phyloP scores from a whole-genome alignment of 2,797 vertebrate species.

The Onychomys arenicola region DNA sequence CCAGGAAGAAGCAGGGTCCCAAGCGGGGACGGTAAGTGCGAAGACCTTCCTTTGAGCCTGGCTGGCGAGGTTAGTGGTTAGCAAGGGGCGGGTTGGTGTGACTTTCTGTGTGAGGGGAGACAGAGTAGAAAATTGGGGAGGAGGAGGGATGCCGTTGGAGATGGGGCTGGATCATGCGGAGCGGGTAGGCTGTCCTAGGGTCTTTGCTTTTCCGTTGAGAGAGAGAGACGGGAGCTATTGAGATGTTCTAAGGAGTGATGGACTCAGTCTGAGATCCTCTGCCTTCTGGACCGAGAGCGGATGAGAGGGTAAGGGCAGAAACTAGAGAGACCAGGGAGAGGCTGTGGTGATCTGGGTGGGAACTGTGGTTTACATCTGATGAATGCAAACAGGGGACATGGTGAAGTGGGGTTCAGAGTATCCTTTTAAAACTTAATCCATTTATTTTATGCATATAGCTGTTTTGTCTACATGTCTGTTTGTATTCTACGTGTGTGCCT shows the following conservation, averaged over 20 bases:
- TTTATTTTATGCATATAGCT: background rate
- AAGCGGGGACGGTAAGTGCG: background rate
- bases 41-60: background rate
- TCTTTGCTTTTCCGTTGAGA: background rate
- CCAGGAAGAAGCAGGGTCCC: background rate
- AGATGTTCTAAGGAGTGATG: background rate
- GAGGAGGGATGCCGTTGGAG: background rate
- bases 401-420: background rate
- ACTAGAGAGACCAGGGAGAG: background rate
- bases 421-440: background rate
- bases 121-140: background rate
- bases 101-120: background rate
- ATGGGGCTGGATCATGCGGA: background rate
- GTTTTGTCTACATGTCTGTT: background rate
- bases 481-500: background rate
- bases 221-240: slow-evolving; percentile 20
- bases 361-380: background rate
- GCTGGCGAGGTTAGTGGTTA: background rate
- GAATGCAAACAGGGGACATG: background rate
- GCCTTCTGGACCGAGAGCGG: background rate
- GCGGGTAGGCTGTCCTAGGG: background rate
- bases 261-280: background rate
- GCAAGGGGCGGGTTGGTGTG: background rate
- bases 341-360: background rate
- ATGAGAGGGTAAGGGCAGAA: background rate